Conservation (phyloP, 2,113 vertebrate species). For the Chionis minor region DNA sequence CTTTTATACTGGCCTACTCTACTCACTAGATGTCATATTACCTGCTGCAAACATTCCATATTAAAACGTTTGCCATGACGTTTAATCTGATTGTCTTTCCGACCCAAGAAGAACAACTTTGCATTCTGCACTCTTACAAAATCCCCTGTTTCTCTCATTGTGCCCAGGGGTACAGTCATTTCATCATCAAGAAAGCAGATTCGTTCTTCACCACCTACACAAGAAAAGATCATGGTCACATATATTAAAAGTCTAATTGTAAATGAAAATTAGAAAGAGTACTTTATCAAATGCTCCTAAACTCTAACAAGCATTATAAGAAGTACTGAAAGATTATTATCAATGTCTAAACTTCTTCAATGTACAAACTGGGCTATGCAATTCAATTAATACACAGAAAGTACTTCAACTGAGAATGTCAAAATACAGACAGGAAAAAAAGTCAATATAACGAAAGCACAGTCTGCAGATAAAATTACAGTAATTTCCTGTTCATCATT, state of each 20-base stretch:
- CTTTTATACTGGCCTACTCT: neutral
- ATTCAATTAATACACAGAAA: neutral
- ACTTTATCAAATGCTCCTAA: neutral
- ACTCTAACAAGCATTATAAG: neutral
- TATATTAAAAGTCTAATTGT: neutral
- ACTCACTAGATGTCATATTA: conserved; percentile 12
- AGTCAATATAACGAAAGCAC: neutral
- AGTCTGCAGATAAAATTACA: neutral
- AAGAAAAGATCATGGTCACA: neutral
- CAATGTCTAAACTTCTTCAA: neutral
- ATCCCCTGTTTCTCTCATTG: conserved; percentile 92
- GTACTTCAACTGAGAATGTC: neutral
- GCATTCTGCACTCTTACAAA: conserved; percentile 79
- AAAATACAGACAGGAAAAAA: neutral
- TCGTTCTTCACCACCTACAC: conserved; percentile 85
- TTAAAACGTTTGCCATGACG: conserved; percentile 88
- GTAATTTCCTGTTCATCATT: neutral
- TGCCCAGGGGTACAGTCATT: conserved; percentile 70
- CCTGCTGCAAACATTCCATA: conserved; percentile 84
- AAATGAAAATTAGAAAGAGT: neutral
- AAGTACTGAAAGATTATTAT: neutral
- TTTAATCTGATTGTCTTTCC: conserved; percentile 91
- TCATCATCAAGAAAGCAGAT: conserved; percentile 91
- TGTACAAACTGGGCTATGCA: neutral
- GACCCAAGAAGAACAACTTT: conserved; percentile 84